Evolutionary conservation across 2,888 invertebrate genomes (phyloP).

Genomic region (Xiphydria camelus): DNA sequence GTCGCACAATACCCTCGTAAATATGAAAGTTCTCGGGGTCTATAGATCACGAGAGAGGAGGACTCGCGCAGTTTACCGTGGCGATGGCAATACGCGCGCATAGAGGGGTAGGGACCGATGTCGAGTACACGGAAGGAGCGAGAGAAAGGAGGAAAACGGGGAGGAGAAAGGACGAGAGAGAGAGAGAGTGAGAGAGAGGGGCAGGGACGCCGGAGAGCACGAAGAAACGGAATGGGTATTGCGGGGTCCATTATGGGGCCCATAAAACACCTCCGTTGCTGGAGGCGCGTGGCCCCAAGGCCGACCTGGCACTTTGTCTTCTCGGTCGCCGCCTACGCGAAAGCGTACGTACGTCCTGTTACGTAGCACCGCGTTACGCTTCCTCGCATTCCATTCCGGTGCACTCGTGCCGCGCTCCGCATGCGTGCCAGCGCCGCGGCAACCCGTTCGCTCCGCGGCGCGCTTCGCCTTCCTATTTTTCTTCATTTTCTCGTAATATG

Average conservation of each 20-base stretch:
- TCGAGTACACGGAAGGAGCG: slow-evolving; percentile 9
- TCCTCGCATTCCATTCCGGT: slow-evolving; percentile 9
- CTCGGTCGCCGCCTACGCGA: slow-evolving; percentile 18
- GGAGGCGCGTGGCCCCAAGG: slow-evolving; percentile 50
- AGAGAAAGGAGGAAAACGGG: slow-evolving; percentile 5
- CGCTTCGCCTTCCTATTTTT: no score
- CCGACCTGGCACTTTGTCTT: slow-evolving; percentile 29
- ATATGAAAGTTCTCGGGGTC: slow-evolving; percentile 44
- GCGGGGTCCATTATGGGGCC: slow-evolving; percentile 46
- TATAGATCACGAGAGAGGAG: slow-evolving; percentile 8
- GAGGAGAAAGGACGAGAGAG: not conserved
- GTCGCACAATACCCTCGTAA: slow-evolving; percentile 44
- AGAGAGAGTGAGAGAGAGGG: slow-evolving; percentile 6
- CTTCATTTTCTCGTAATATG: no score
- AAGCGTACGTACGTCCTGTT: slow-evolving; percentile 21
- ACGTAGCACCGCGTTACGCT: slow-evolving; percentile 24
- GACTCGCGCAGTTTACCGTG: slow-evolving; percentile 22
- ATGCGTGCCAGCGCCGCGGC: no score
- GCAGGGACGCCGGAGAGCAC: no score
- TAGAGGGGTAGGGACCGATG: not conserved
- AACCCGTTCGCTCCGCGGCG: no score
- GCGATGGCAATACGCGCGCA: slow-evolving; percentile 5
- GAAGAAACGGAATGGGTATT: slow-evolving; percentile 36
- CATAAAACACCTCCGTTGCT: slow-evolving; percentile 19
- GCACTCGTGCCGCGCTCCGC: not conserved